Percentiles rank a stretch among this genome's conserved stretches.
These are phyloP conservation scores for Pyrrhia umbra DNA, from an alignment of 2,888 invertebrate genomes.

Conservation along the genomic window DNA sequence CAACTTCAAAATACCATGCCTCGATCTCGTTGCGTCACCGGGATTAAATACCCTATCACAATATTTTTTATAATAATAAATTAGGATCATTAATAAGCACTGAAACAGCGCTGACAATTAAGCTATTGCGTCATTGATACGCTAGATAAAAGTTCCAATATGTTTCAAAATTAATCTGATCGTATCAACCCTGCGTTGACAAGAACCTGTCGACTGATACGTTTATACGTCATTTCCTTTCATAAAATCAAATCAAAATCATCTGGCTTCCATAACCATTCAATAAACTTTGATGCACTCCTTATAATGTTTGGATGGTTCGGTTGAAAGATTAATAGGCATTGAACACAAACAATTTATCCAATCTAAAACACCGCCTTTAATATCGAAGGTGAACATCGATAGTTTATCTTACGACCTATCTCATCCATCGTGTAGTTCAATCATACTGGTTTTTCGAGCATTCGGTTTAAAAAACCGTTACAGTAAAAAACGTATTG, in stretches of 20 bases:
- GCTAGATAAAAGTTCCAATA: slow-evolving; percentile 52
- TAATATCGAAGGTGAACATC: slow-evolving; percentile 37
- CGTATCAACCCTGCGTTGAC: slow-evolving; percentile 24
- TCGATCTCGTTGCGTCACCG: slow-evolving; percentile 30
- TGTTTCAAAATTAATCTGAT: slow-evolving; percentile 47
- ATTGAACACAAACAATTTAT: slow-evolving; percentile 52
- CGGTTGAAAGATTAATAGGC: slow-evolving; percentile 59
- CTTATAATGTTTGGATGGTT: slow-evolving; percentile 39
- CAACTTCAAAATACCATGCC: slow-evolving; percentile 64
- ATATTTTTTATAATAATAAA: slow-evolving; percentile 45
- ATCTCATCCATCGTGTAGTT: slow-evolving; percentile 6
- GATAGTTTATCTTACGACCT: slow-evolving; percentile 49
- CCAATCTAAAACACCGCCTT: slow-evolving; percentile 50
- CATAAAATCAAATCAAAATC: slow-evolving; percentile 60
- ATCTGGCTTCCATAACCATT: slow-evolving; percentile 47
- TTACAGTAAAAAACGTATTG: neutral
- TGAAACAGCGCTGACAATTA: slow-evolving; percentile 39
- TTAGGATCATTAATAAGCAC: slow-evolving; percentile 36
- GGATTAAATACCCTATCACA: slow-evolving; percentile 38
- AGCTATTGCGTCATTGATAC: slow-evolving; percentile 49
- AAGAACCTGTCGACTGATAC: slow-evolving; percentile 37
- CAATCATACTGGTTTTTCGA: neutral
- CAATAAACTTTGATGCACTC: slow-evolving; percentile 59
- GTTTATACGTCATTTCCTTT: slow-evolving; percentile 52
- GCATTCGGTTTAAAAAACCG: neutral